These are phyloP conservation scores for Geodia barretti DNA, from an alignment of 37 sponge, comb jelly and placozoan genomes.

Conservation along the genomic window DNA sequence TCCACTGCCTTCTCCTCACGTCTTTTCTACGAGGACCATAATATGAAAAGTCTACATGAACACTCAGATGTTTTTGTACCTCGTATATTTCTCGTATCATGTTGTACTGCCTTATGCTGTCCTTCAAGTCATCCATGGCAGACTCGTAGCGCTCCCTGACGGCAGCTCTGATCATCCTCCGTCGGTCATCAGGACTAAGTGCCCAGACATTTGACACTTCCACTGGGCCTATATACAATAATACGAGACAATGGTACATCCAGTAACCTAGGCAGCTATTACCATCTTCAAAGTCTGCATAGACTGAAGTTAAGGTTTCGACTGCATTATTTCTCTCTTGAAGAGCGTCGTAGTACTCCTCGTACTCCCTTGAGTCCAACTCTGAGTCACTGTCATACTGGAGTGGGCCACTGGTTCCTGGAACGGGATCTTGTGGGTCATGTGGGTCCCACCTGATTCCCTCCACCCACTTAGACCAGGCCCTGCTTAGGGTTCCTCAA, in stretches of 20 bases:
- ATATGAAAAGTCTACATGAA: neutral
- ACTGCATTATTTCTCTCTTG: too few species aligned
- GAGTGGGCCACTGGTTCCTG: too few species aligned
- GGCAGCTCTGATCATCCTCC: neutral
- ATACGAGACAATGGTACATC: conserved; percentile 3
- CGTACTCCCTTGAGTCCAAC: neutral
- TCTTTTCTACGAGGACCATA: neutral
- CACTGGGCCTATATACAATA: neutral
- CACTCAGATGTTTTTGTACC: neutral
- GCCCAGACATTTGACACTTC: conserved; percentile 4
- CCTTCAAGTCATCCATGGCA: conserved; percentile 15
- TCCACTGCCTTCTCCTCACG: neutral
- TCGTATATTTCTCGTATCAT: conserved; percentile 4
- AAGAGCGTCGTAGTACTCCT: neutral
- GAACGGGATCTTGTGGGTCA: too few species aligned
- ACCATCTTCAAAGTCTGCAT: neutral
- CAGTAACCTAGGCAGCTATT: too few species aligned
- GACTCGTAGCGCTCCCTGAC: neutral
- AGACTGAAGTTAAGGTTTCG: neutral
- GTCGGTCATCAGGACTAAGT: neutral
- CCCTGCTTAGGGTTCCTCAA: neutral
- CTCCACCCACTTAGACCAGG: neutral
- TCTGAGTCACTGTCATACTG: neutral
- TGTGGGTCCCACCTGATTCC: too few species aligned
- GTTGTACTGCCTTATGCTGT: conserved; percentile 7